phyloP scores from a whole-genome alignment of 2,797 vertebrate genomes.

The Chloroceryle amazona region DNA sequence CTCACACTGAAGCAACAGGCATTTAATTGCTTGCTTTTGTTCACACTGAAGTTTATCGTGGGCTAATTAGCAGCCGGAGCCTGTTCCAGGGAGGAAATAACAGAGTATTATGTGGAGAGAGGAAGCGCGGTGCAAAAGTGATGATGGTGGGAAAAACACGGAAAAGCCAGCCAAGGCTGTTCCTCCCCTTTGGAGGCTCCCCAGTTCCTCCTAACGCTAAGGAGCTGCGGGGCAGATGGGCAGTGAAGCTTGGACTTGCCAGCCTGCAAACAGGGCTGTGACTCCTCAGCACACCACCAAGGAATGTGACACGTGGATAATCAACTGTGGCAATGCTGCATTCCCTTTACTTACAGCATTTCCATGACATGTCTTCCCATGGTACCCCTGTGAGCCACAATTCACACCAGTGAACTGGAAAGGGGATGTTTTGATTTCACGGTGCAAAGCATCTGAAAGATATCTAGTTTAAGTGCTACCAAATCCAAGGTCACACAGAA shows the following conservation, averaged over 20 bases:
- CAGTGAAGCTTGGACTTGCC: neutral
- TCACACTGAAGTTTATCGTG: neutral
- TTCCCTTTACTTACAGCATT: neutral
- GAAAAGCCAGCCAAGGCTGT: neutral
- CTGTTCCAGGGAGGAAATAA: conserved; percentile 38
- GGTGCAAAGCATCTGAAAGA: neutral
- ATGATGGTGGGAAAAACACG: rapidly evolving
- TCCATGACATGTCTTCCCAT: neutral
- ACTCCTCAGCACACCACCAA: neutral
- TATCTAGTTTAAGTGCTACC: neutral
- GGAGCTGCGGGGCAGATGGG: rapidly evolving
- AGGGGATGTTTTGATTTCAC: neutral
- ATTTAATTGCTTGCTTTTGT: conserved; percentile 35
- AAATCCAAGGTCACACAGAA: neutral
- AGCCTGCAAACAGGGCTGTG: neutral
- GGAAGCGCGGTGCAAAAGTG: rapidly evolving
- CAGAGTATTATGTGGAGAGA: conserved; percentile 12
- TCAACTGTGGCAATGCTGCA: rapidly evolving
- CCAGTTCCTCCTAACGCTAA: neutral
- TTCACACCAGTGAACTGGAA: neutral
- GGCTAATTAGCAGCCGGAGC: conserved; percentile 44
- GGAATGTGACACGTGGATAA: rapidly evolving
- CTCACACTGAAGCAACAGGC: neutral
- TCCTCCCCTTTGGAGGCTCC: neutral
- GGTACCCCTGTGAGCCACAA: rapidly evolving